Percentiles rank a stretch among this genome's conserved stretches.
These are phyloP conservation scores for Lithobates sylvaticus DNA, from an alignment of 2,797 vertebrate species.

Conservation along the genomic window DNA sequence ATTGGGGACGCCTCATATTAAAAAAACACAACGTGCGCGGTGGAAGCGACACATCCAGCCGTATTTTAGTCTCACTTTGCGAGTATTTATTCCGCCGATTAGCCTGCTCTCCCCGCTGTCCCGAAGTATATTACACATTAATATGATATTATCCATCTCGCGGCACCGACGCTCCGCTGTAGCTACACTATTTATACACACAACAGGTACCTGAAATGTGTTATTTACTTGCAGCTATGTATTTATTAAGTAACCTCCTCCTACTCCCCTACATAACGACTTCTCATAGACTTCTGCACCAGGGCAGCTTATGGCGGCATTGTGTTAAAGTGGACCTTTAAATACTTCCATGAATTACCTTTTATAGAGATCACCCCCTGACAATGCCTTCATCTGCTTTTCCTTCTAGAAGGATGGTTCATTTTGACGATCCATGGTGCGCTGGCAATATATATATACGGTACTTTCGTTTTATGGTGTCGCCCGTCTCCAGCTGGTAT, in stretches of 20 bases:
- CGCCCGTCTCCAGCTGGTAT: no score
- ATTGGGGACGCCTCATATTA: constrained; percentile 57
- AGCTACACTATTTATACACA: constrained; percentile 54
- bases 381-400: no score
- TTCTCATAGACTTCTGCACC: background rate
- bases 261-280: background rate
- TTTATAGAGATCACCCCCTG: no score
- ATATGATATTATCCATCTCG: constrained; percentile 60
- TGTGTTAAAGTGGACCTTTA: background rate
- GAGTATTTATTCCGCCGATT: constrained; percentile 61
- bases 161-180: constrained; percentile 32
- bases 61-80: constrained; percentile 54
- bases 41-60: constrained; percentile 55
- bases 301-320: background rate
- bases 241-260: constrained; percentile 52
- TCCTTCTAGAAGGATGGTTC: no score
- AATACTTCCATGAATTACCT: background rate
- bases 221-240: constrained; percentile 45
- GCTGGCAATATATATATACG: no score
- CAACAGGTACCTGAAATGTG: constrained; percentile 57
- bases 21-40: constrained; percentile 54
- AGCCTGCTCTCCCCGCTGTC: constrained; percentile 61
- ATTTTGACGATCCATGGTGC: no score
- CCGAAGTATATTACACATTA: constrained; percentile 62
- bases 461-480: no score